Evolutionary conservation across 2,888 invertebrate genomes (phyloP).

Genomic region (Mesochorus sp.): DNA sequence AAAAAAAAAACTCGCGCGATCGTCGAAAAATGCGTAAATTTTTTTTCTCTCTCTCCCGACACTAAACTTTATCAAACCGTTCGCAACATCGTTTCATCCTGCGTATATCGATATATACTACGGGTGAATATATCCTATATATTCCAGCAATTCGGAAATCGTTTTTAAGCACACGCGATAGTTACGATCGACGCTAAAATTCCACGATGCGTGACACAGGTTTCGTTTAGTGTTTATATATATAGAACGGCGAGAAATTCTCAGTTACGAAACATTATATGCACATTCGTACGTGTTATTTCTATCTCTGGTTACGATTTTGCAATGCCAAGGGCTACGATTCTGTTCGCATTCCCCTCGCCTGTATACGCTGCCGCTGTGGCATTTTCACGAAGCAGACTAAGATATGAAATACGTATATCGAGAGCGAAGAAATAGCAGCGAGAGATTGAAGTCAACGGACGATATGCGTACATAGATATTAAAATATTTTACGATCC

Average conservation of each 20-base stretch:
- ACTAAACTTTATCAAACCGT: no score
- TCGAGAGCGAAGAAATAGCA: not conserved
- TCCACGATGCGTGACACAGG: conserved; percentile 15
- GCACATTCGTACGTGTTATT: no score
- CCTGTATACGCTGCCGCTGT: not conserved
- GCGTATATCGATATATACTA: not conserved
- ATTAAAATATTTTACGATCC: conserved; percentile 56
- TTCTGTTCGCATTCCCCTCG: not conserved
- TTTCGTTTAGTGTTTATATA: conserved; percentile 40
- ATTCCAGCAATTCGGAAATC: conserved; percentile 27
- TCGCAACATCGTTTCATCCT: no score
- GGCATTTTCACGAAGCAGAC: not conserved
- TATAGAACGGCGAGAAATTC: not conserved
- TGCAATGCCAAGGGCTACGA: not conserved
- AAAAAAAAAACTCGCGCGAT: no score
- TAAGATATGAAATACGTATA: conserved; percentile 36
- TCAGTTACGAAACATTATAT: no score
- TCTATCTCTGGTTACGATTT: no score
- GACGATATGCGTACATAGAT: conserved; percentile 30
- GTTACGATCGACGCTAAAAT: conserved; percentile 45
- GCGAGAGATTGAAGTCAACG: not conserved
- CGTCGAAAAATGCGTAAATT: no score
- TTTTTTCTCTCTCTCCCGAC: no score
- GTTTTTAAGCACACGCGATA: conserved; percentile 22
- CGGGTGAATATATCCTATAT: not conserved